A percentile compares a stretch with the other conserved stretches of the same genome.
Evolutionary conservation across 2,113 vertebrate genomes (phyloP).

Genomic region (Ellobius talpinus): DNA sequence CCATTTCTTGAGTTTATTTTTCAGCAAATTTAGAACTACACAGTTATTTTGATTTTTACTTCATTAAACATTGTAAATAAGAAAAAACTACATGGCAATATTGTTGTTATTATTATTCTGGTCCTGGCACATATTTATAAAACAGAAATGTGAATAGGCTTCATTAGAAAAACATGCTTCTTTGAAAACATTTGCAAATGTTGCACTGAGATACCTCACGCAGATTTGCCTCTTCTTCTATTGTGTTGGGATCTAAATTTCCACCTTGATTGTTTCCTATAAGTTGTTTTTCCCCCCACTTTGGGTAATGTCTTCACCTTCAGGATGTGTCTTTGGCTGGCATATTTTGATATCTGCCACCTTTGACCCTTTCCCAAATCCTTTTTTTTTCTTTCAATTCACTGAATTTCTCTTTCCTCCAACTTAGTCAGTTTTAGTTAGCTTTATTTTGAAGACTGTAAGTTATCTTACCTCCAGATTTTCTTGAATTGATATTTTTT

Average conservation of each 20-base stretch:
- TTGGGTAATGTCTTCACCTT: not conserved
- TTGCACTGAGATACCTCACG: not conserved
- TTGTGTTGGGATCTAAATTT: not conserved
- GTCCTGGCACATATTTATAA: slow-evolving; percentile 78
- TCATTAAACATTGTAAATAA: slow-evolving; percentile 60
- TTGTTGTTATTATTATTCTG: slow-evolving; percentile 70
- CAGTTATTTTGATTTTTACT: slow-evolving; percentile 65
- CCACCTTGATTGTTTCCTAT: not conserved
- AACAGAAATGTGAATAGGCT: slow-evolving; percentile 78
- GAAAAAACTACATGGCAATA: slow-evolving; percentile 47
- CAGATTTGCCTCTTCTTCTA: not conserved
- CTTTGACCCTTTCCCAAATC: not conserved
- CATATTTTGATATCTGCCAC: not conserved
- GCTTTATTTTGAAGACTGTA: not conserved
- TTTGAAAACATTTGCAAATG: not conserved
- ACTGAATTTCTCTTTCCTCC: not conserved
- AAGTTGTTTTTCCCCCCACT: not conserved
- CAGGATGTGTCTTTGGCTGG: not conserved
- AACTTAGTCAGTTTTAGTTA: not conserved
- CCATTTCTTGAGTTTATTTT: slow-evolving; percentile 52
- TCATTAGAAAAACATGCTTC: slow-evolving; percentile 66
- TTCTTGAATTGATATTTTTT: not conserved
- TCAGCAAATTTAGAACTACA: slow-evolving; percentile 74
- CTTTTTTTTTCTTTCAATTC: not conserved
- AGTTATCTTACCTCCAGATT: slow-evolving; percentile 26